These are phyloP conservation scores for Andrena bicolor DNA, from an alignment of 2,888 invertebrate species.

Conservation along the genomic window DNA sequence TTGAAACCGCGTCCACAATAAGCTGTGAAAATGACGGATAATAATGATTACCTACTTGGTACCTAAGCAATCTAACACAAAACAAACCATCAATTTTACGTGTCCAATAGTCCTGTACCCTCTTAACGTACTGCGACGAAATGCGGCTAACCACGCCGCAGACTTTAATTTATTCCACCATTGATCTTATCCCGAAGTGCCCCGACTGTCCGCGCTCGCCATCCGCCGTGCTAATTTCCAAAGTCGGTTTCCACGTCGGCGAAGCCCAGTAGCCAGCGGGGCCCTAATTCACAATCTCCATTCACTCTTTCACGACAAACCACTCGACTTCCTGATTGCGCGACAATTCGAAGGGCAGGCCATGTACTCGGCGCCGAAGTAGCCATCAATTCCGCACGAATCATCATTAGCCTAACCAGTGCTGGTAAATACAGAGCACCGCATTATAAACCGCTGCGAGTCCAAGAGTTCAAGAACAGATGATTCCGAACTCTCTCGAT, in stretches of 20 bases:
- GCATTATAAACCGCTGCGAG: conserved; percentile 27
- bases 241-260: neutral
- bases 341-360: conserved; percentile 10
- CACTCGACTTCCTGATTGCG: neutral
- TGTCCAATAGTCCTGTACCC: no score
- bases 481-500: conserved; percentile 30
- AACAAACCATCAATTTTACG: no score
- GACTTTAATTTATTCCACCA: no score
- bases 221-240: no score
- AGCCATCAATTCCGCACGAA: conserved; percentile 34
- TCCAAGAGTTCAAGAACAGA: conserved; percentile 21
- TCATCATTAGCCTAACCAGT: conserved; percentile 37
- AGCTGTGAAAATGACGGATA: no score
- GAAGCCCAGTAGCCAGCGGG: neutral
- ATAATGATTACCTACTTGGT: no score
- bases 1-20: no score
- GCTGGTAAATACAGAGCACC: neutral
- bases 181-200: no score
- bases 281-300: neutral
- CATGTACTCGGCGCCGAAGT: conserved; percentile 7
- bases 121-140: no score
- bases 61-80: no score
- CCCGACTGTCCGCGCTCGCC: no score
- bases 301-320: conserved; percentile 9
- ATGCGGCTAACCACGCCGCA: no score